Percentiles rank a stretch among this genome's conserved stretches.
phyloP scores from a whole-genome alignment of 2,888 invertebrate species.

The Cosmia pyralina region DNA sequence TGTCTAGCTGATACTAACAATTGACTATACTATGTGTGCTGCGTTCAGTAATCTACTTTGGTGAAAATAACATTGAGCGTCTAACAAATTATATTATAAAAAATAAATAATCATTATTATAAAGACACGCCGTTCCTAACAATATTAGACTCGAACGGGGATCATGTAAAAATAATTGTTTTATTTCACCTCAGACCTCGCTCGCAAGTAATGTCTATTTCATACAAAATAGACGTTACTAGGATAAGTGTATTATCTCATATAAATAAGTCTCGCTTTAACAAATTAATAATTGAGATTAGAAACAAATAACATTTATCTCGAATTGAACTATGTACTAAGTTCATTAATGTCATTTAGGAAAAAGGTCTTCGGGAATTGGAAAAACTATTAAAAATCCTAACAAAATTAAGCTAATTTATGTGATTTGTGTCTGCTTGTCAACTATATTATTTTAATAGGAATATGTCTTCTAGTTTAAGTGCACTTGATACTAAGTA shows the following conservation, averaged over 20 bases:
- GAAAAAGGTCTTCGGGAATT: slow-evolving; percentile 49
- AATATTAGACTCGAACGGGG: slow-evolving; percentile 48
- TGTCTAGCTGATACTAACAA: slow-evolving; percentile 37
- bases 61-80: slow-evolving; percentile 61
- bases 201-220: slow-evolving; percentile 40
- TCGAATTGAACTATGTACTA: slow-evolving; percentile 40
- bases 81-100: slow-evolving; percentile 59
- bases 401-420: slow-evolving; percentile 64
- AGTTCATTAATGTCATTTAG: slow-evolving; percentile 31
- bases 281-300: slow-evolving; percentile 50
- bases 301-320: slow-evolving; percentile 49
- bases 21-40: slow-evolving; percentile 24
- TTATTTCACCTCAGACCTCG: slow-evolving; percentile 46
- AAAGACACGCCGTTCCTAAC: slow-evolving; percentile 33
- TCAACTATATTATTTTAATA: slow-evolving; percentile 43
- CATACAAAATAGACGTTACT: slow-evolving; percentile 44
- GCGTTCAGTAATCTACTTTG: slow-evolving; percentile 49
- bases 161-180: slow-evolving; percentile 53
- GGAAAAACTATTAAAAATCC: slow-evolving; percentile 56
- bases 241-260: slow-evolving; percentile 51
- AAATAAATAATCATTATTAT: slow-evolving; percentile 55
- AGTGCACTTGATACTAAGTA: slow-evolving; percentile 59
- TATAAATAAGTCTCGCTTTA: slow-evolving; percentile 50
- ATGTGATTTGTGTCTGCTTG: slow-evolving; percentile 60
- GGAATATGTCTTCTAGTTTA: slow-evolving; percentile 54